These are phyloP conservation scores for Cantharis nigra DNA, from an alignment of 2,888 invertebrate species.

Conservation along the genomic window DNA sequence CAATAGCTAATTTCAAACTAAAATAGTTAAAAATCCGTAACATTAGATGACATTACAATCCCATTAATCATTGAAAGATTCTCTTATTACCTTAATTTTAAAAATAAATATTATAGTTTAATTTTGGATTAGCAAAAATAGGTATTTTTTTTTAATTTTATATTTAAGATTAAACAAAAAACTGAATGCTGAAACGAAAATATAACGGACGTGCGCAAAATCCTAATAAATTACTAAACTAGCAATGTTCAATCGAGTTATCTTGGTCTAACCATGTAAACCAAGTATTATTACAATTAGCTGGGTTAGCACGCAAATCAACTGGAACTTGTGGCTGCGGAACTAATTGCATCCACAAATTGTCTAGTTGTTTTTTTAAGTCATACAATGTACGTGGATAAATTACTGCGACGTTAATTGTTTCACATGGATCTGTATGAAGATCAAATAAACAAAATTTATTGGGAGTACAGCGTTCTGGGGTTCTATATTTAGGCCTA, in stretches of 20 bases:
- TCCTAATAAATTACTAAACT: neutral
- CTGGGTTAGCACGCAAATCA: slow-evolving; percentile 15
- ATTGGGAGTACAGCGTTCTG: slow-evolving; percentile 23
- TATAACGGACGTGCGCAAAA: too few species aligned
- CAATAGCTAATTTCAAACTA: too few species aligned
- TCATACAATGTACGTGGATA: slow-evolving; percentile 31
- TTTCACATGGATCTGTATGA: slow-evolving; percentile 48
- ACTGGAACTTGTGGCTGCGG: slow-evolving; percentile 35
- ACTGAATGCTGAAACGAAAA: too few species aligned
- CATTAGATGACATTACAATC: too few species aligned
- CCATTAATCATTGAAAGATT: too few species aligned
- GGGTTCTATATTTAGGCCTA: neutral
- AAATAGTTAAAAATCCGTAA: too few species aligned
- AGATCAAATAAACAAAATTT: slow-evolving; percentile 47
- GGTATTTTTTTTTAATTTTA: too few species aligned
- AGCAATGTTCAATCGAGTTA: neutral
- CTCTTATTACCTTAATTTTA: too few species aligned
- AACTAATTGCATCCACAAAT: slow-evolving; percentile 36
- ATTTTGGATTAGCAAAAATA: too few species aligned
- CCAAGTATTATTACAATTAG: slow-evolving; percentile 20
- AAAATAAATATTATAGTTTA: too few species aligned
- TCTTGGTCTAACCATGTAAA: slow-evolving; percentile 13
- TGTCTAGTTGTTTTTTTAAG: slow-evolving; percentile 35
- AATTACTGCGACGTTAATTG: slow-evolving; percentile 41
- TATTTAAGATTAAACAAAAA: too few species aligned